Evolutionary conservation across 2,888 invertebrate species (phyloP).

Genomic region (Ectobius pallidus): DNA sequence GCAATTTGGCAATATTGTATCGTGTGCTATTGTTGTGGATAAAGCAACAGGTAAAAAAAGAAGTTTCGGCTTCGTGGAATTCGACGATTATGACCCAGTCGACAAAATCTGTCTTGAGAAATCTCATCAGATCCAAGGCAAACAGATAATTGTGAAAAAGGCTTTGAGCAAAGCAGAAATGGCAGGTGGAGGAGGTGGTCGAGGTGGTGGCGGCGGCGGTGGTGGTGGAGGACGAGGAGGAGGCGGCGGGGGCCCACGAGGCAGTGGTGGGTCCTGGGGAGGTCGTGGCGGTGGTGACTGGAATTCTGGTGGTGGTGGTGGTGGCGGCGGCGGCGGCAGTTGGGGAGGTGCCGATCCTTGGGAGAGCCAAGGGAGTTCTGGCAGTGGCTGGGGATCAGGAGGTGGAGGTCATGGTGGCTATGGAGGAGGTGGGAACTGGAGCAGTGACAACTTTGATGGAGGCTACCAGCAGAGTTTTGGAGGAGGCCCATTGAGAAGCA

Average conservation of each 20-base stretch:
- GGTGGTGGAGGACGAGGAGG: slow-evolving; percentile 61
- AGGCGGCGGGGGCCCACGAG: slow-evolving; percentile 52
- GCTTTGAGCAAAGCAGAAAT: slow-evolving; percentile 89
- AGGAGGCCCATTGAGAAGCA: slow-evolving; percentile 78
- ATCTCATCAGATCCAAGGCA: slow-evolving; percentile 82
- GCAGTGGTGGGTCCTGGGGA: slow-evolving; percentile 30
- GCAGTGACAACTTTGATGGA: background rate
- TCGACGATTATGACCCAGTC: slow-evolving; percentile 96
- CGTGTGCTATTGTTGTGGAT: slow-evolving; percentile 87
- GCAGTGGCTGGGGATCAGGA: background rate
- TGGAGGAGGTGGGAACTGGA: background rate
- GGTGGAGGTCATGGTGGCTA: background rate
- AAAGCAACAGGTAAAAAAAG: slow-evolving; percentile 92
- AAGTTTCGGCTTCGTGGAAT: slow-evolving; percentile 96
- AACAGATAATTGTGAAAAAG: slow-evolving; percentile 90
- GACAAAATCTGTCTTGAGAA: slow-evolving; percentile 91
- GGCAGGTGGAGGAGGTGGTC: slow-evolving; percentile 63
- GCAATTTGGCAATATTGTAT: slow-evolving; percentile 79
- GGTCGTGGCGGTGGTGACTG: background rate
- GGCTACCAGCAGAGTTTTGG: slow-evolving; percentile 74
- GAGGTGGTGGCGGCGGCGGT: slow-evolving; percentile 53
- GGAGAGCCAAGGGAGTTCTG: background rate
- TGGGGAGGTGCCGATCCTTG: background rate
- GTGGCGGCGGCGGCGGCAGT: background rate
- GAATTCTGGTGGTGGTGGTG: background rate